Base-by-base conservation (phyloP, 2,113 vertebrate species). In the Empidonax traillii region DNA sequence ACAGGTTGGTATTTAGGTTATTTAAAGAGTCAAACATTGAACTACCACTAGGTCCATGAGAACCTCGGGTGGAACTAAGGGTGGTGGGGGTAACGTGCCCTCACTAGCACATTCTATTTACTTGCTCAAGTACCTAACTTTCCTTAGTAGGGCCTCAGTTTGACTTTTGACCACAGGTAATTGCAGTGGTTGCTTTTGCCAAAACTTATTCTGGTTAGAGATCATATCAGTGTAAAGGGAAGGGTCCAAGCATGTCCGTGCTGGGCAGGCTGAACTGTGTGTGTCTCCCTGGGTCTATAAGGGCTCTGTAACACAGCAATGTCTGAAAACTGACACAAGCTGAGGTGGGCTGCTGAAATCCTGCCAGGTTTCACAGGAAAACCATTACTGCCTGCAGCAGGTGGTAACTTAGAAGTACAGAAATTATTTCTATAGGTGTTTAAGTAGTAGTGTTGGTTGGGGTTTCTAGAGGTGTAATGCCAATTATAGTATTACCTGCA, bases 171-270 rank as follows among this genome's bases (percentile, higher is more conserved):
- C 51, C 37, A 71, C 9, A 62, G 12, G 21, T 23, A 71, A 58
- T 58, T 51, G 22, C 67, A 58, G 63, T 51, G n/a, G 11, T 27
- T 76, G 16, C 10, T 88, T 80, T 95, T 80, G 55, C 43, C 44
- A 63, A 84, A 71, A 41, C 4, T 19, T 55, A 1, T 77, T 88
- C 51, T 59, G 30, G 12, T 81, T 74, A 71, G 61, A 67, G 72
- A 73, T 59, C 10, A 1, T 37, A 56, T 66, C 59, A 47, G 3
- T 20, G 12, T 77, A 31, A 67, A 28, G 25, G 25, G 61, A 74
- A 84, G 33, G 77, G 17, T 61, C 47, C 2, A 2, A 85, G n/a
- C 24, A 52, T 1, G 5, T 46, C 43, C 0, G 0, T 0, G 1
- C 30, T 80, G 51, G 63, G 82, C 1, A 3, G 58, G 37, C 63